Conservation (phyloP, 1,140 invertebrate species). For the Papilio helenus region DNA sequence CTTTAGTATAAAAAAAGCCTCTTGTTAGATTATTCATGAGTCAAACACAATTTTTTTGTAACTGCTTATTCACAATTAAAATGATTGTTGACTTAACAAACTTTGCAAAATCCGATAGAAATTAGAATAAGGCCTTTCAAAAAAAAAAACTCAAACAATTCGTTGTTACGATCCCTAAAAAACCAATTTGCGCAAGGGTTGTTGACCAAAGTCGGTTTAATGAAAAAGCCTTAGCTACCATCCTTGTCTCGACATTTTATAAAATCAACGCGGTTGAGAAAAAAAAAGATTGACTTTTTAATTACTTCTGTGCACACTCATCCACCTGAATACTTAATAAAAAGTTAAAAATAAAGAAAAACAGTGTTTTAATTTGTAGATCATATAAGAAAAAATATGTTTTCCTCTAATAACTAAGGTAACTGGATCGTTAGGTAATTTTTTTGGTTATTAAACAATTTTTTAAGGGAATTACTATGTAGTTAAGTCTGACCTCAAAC, state of each 20-base stretch:
- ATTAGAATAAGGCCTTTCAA: slow-evolving; percentile 3
- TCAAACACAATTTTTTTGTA: background rate
- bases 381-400: too few species aligned
- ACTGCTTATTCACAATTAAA: slow-evolving; percentile 1
- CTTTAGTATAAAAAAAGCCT: too few species aligned
- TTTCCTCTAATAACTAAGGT: too few species aligned
- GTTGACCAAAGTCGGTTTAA: slow-evolving; percentile 28
- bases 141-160: slow-evolving; percentile 21
- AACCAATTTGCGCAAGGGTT: slow-evolving; percentile 23
- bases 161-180: slow-evolving; percentile 20
- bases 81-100: slow-evolving; percentile 3
- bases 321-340: background rate
- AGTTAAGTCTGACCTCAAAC: too few species aligned
- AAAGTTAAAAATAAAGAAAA: background rate
- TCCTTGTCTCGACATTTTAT: slow-evolving; percentile 25
- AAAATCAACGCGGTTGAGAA: slow-evolving; percentile 17
- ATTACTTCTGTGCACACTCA: background rate
- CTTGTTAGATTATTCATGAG: background rate
- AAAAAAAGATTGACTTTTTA: slow-evolving; percentile 25
- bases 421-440: too few species aligned
- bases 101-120: background rate
- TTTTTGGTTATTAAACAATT: background rate
- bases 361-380: too few species aligned
- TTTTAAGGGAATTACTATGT: too few species aligned
- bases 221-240: slow-evolving; percentile 5